Evolutionary conservation across 2,797 vertebrate species (phyloP).

Genomic region (Cirrhinus mrigala): DNA sequence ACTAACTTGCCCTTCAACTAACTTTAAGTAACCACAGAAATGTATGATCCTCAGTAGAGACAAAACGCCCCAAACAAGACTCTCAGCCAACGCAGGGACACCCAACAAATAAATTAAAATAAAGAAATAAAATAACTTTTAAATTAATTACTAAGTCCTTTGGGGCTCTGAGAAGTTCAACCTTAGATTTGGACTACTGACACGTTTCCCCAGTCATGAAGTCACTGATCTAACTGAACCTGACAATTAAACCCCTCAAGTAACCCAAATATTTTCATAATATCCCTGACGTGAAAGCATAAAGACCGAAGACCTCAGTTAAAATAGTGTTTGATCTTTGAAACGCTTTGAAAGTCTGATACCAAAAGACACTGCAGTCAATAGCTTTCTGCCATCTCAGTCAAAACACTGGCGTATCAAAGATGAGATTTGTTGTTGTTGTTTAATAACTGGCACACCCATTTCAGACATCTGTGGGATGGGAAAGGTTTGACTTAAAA

Average conservation of each 20-base stretch:
- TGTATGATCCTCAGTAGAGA: background rate
- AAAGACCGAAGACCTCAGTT: background rate
- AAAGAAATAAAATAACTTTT: no score
- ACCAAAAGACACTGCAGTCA: background rate
- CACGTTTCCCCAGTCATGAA: background rate
- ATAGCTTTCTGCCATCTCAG: conserved; percentile 16
- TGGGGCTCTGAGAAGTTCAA: background rate
- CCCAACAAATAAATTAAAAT: no score
- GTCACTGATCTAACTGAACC: background rate
- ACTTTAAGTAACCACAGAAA: conserved; percentile 21
- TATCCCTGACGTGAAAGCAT: background rate
- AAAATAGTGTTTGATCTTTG: conserved; percentile 22
- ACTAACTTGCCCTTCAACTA: conserved; percentile 51
- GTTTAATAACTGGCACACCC: conserved; percentile 13
- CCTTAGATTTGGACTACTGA: background rate
- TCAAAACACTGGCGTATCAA: conserved; percentile 18
- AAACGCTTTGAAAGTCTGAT: conserved; percentile 3
- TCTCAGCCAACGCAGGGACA: background rate
- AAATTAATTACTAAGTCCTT: no score
- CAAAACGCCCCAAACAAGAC: background rate
- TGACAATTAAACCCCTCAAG: background rate
- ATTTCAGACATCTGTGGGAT: conserved; percentile 30
- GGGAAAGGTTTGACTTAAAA: conserved; percentile 6
- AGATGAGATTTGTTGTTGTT: background rate
- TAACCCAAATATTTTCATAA: conserved; percentile 16